Evolutionary conservation across 2,113 vertebrate genomes (phyloP).

Genomic region (Brachypodius melanocephalos): DNA sequence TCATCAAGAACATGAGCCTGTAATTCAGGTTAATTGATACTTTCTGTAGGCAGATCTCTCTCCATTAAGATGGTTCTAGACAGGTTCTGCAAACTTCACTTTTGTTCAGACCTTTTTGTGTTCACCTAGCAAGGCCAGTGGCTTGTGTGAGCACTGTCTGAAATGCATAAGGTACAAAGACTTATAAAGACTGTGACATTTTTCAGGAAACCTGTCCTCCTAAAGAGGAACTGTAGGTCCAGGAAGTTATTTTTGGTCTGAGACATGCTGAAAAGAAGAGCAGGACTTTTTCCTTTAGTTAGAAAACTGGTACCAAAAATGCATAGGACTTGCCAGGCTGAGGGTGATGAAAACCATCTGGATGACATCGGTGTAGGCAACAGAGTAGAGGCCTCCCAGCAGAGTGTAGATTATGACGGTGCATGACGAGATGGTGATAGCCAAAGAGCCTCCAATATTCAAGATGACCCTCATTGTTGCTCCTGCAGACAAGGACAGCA

Average conservation of each 20-base stretch:
- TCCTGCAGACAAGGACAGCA: conserved; percentile 55
- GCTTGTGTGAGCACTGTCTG: neutral
- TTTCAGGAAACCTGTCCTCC: neutral
- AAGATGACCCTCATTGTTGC: conserved; percentile 82
- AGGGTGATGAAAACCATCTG: conserved; percentile 80
- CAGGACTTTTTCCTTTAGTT: neutral
- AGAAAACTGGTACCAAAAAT: neutral
- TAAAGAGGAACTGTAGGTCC: neutral
- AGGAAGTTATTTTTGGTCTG: neutral
- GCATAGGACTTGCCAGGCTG: conserved; percentile 75
- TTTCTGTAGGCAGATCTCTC: neutral
- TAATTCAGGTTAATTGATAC: neutral
- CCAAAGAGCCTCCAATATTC: conserved; percentile 73
- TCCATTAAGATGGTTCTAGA: neutral
- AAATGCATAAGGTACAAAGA: neutral
- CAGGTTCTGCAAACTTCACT: neutral
- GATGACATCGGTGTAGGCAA: conserved; percentile 84
- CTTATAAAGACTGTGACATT: fast-evolving
- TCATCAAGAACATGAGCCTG: neutral
- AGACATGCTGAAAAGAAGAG: neutral
- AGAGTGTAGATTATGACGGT: conserved; percentile 81
- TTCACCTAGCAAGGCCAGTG: neutral
- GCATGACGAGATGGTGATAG: conserved; percentile 78
- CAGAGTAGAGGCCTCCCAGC: conserved; percentile 83
- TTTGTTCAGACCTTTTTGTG: neutral